Conservation (phyloP, 2,113 vertebrate species). For the Hydropotes inermis region DNA sequence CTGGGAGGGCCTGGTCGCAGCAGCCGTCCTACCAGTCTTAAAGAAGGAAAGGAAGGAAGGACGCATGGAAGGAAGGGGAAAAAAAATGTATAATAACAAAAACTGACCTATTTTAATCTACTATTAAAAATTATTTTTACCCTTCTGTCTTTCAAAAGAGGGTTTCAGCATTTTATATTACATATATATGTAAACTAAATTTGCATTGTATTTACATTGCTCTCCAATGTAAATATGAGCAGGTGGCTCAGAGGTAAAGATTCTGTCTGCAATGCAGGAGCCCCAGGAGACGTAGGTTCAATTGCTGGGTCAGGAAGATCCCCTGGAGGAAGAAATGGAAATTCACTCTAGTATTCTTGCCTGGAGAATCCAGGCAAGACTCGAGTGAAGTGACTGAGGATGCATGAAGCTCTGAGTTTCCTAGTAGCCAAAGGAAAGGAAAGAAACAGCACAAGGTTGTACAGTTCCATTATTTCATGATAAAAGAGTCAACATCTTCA, state of each 20-base stretch:
- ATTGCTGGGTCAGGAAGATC: neutral
- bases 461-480: neutral
- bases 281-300: fast-evolving
- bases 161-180: neutral
- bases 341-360: neutral
- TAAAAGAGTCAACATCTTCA: neutral
- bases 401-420: neutral
- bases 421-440: neutral
- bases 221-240: neutral
- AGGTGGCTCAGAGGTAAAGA: neutral
- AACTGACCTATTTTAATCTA: neutral
- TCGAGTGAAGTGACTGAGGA: fast-evolving
- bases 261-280: neutral
- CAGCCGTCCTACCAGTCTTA: neutral
- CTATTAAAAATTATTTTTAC: neutral
- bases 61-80: neutral
- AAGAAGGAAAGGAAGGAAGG: neutral
- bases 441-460: neutral
- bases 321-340: neutral
- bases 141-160: neutral
- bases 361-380: neutral
- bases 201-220: neutral
- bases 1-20: neutral
- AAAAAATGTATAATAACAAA: neutral
- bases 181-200: neutral